A percentile compares a stretch with the other conserved stretches of the same genome.
Conservation (phyloP, 2,888 invertebrate species). For the Lysandra coridon region DNA sequence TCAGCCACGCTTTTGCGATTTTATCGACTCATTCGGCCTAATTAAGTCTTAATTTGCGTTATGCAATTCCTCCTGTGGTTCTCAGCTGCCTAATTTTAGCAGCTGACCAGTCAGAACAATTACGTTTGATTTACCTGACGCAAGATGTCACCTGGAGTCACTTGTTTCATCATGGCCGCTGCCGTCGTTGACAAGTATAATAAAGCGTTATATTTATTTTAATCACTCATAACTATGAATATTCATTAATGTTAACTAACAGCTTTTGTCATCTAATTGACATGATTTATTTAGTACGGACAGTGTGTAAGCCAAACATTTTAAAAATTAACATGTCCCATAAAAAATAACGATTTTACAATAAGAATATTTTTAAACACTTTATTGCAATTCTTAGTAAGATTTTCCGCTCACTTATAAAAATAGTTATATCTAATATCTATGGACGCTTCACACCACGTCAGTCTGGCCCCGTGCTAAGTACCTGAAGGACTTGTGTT, state of each 20-base stretch:
- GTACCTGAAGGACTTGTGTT: no score
- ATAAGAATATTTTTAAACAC: no score
- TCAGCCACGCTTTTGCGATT: no score
- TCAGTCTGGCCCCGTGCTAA: no score
- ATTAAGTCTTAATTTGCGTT: constrained; percentile 10
- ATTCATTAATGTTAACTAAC: constrained; percentile 1
- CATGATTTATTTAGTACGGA: not conserved
- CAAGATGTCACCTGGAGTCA: not conserved
- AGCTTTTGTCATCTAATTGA: not conserved
- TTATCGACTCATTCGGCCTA: not conserved
- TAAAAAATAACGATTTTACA: not conserved
- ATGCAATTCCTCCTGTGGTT: not conserved
- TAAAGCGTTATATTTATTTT: constrained; percentile 27
- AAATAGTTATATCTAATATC: no score
- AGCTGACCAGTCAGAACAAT: not conserved
- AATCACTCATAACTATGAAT: constrained; percentile 9
- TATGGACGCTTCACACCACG: no score
- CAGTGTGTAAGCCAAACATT: not conserved
- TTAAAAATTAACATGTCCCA: no score
- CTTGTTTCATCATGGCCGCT: not conserved
- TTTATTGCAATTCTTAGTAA: no score
- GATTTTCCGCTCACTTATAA: no score
- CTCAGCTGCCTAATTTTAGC: constrained; percentile 5
- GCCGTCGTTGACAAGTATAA: constrained; percentile 1
- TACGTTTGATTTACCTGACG: constrained; percentile 12